phyloP scores from a whole-genome alignment of 2,888 invertebrate species.

The Nomada ferruginata region DNA sequence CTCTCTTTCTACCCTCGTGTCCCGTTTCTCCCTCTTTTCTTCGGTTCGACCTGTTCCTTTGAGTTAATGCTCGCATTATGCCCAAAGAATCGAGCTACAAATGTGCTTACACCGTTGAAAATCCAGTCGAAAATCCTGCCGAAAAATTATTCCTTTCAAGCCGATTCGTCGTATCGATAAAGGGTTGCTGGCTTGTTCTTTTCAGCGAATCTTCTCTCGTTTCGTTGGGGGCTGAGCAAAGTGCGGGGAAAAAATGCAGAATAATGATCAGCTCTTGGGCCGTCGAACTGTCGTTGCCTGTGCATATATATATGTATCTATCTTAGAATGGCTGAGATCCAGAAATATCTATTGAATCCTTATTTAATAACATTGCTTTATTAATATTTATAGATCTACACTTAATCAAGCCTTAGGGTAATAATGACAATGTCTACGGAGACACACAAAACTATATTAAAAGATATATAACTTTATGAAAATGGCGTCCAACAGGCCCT shows the following conservation, averaged over 20 bases:
- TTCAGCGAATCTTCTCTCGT: conserved; percentile 4
- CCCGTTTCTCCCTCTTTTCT: neutral
- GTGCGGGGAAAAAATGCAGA: neutral
- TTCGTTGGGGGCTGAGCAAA: neutral
- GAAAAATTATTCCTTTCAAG: neutral
- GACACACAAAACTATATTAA: too few relatives aligned
- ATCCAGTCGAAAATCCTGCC: conserved; percentile 3
- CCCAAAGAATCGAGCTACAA: conserved; percentile 13
- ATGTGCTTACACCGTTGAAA: conserved; percentile 14
- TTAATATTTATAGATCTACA: too few relatives aligned
- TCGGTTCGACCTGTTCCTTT: conserved; percentile 18
- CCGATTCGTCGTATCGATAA: conserved; percentile 1
- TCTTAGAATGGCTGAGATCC: too few relatives aligned
- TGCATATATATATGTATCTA: too few relatives aligned
- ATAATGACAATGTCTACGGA: too few relatives aligned
- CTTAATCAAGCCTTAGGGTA: too few relatives aligned
- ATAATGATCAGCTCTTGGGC: neutral
- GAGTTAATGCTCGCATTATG: conserved; percentile 11
- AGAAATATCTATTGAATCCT: too few relatives aligned
- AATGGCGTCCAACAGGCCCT: too few relatives aligned
- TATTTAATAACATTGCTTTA: too few relatives aligned
- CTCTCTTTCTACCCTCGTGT: neutral
- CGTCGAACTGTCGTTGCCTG: neutral
- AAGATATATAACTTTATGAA: too few relatives aligned
- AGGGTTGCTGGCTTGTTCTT: conserved; percentile 17